A percentile compares a stretch with the other conserved stretches of the same genome.
Conservation (phyloP, 2,888 invertebrate species). For the Rosalia funebris region DNA sequence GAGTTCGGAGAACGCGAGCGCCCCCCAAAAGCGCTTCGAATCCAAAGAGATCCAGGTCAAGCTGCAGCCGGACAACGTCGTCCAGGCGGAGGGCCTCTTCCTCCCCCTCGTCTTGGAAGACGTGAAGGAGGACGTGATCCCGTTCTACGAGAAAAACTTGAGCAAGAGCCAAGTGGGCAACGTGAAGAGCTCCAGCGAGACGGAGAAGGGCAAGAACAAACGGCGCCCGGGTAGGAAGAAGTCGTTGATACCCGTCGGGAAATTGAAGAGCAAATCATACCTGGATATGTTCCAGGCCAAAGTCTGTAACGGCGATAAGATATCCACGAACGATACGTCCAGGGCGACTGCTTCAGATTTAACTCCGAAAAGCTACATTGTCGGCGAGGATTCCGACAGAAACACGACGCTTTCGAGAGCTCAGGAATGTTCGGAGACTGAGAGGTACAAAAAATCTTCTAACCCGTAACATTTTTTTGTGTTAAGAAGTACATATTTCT, state of each 20-base stretch:
- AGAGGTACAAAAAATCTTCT: slow-evolving; percentile 14
- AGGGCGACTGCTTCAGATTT: slow-evolving; percentile 13
- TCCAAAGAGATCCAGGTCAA: background rate
- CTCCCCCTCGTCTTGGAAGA: background rate
- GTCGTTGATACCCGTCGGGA: background rate
- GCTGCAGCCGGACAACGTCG: background rate
- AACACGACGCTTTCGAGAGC: slow-evolving; percentile 19
- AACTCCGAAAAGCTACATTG: slow-evolving; percentile 29
- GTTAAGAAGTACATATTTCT: too few relatives aligned
- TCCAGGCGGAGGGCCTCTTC: background rate
- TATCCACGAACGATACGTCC: background rate
- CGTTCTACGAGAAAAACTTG: slow-evolving; percentile 33
- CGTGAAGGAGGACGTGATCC: slow-evolving; percentile 27
- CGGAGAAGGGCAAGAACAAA: background rate
- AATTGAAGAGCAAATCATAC: slow-evolving; percentile 31
- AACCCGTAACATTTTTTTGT: too few relatives aligned
- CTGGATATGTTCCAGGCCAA: slow-evolving; percentile 35
- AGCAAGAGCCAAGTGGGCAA: slow-evolving; percentile 28
- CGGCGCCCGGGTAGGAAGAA: background rate
- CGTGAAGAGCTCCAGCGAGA: background rate
- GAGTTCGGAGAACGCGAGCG: background rate
- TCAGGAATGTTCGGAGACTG: slow-evolving; percentile 21
- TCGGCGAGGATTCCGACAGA: slow-evolving; percentile 25
- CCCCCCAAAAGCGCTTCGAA: background rate
- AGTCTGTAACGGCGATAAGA: background rate